phyloP scores from a whole-genome alignment of 2,888 invertebrate genomes.

The Congeria kusceri region DNA sequence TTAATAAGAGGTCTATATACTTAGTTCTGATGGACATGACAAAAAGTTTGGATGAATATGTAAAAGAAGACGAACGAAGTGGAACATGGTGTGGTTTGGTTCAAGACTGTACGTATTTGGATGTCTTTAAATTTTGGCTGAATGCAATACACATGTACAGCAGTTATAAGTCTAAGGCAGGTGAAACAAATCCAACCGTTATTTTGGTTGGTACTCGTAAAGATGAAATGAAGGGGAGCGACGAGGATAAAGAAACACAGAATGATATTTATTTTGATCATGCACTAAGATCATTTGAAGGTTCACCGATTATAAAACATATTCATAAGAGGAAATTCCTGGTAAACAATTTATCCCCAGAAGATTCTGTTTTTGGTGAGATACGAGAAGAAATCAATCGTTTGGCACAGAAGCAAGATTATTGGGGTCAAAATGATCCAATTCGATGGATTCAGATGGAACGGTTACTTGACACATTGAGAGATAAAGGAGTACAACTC shows the following conservation, averaged over 20 bases:
- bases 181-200: constrained; percentile 33
- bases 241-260: constrained; percentile 33
- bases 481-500: constrained; percentile 30
- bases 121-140: constrained; percentile 60
- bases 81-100: not conserved
- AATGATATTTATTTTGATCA: constrained; percentile 47
- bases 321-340: constrained; percentile 37
- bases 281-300: constrained; percentile 38
- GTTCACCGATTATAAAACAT: constrained; percentile 21
- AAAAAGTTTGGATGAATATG: constrained; percentile 9
- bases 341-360: constrained; percentile 20
- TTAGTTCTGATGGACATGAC: constrained; percentile 51
- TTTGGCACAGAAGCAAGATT: constrained; percentile 27
- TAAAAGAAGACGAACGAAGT: constrained; percentile 9
- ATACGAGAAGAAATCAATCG: constrained; percentile 30
- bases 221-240: constrained; percentile 35
- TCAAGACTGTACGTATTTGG: constrained; percentile 35
- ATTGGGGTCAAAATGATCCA: constrained; percentile 44
- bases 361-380: constrained; percentile 15
- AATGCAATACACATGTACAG: constrained; percentile 53
- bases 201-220: constrained; percentile 55
- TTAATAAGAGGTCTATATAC: constrained; percentile 51
- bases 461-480: constrained; percentile 23
- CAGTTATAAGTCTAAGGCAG: not conserved
- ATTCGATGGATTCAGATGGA: constrained; percentile 57